Base-by-base conservation (phyloP, 2,113 vertebrate genomes). In the Manacus vitellinus region DNA sequence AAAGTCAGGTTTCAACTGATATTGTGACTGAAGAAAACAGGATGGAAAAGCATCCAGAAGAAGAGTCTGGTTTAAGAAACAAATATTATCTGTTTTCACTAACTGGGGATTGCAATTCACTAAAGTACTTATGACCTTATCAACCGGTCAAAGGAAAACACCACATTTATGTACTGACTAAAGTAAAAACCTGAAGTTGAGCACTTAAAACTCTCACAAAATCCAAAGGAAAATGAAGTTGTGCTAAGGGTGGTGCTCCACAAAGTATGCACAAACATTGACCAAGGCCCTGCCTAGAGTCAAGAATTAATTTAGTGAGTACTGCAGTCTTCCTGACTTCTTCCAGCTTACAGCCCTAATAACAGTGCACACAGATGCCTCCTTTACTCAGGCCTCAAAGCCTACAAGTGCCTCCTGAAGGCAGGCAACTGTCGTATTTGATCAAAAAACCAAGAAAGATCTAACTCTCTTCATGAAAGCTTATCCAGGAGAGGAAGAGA, bases 401-500 rank as follows among this genome's bases (percentile, higher is more conserved):
- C 43, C 70, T 51, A 21, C 8, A 88, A 18, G 15, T 39, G 56
- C 33, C 35, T 90, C n/a, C 75, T 10, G 23, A 94, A 78, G 14
- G 79, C 83, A 92, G 39, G 41, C 0, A 0, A 82, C 62, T 65
- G 44, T 39, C 3, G 0, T n/a, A 51, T 73, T 44, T 56, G n/a
- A 83, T 70, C 12, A 72, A 72, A 90, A 87, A 54, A 3, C 0
- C 0, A 7, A 62, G 35, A 33, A 73, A 47, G 46, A 52, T 11
- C 39, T n/a, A 31, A 51, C 25, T 43, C 33, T 77, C 63, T 25
- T 56, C 8, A 4, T 47, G 67, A 80, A 76, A 76, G 24, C 33
- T 51, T 37, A 3, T 31, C 71, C 35, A 79, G 28, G 61, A 82
- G 15, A 78, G 12, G 20, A 92, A 44, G 17, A 86, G 22, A 56